Conservation (phyloP, 2,888 invertebrate genomes). For the Mythimna pallens region DNA sequence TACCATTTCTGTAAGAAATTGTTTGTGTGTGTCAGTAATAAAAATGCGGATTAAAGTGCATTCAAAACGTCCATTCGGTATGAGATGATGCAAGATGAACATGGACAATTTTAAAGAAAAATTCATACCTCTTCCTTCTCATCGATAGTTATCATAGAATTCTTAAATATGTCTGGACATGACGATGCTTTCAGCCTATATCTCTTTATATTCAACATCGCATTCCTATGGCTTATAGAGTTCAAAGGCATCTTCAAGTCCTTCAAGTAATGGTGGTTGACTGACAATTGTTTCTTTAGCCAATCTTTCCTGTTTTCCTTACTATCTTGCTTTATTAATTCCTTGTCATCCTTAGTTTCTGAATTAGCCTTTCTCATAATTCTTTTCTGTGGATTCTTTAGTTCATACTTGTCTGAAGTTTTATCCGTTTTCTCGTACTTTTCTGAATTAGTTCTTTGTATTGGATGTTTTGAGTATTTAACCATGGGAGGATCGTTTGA, state of each 20-base stretch:
- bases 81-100: not conserved
- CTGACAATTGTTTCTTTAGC: conserved; percentile 87
- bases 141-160: conserved; percentile 96
- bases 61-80: not conserved
- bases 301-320: conserved; percentile 86
- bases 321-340: conserved; percentile 80
- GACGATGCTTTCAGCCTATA: conserved; percentile 96
- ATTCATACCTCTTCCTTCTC: conserved; percentile 93
- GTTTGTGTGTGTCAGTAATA: not conserved
- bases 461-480: conserved; percentile 70
- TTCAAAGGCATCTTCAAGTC: conserved; percentile 94
- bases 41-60: not conserved
- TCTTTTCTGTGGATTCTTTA: conserved; percentile 74
- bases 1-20: conserved; percentile 82
- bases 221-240: conserved; percentile 96
- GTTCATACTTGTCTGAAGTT: conserved; percentile 73
- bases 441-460: conserved; percentile 82
- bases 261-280: conserved; percentile 93
- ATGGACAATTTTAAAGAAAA: too few species aligned
- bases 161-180: conserved; percentile 97
- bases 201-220: conserved; percentile 95
- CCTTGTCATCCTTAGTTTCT: conserved; percentile 81
- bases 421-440: conserved; percentile 73
- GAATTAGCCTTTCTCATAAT: conserved; percentile 75
- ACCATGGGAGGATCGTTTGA: conserved; percentile 77